Conservation (phyloP, 2,797 vertebrate genomes). For the Carapus acus region DNA sequence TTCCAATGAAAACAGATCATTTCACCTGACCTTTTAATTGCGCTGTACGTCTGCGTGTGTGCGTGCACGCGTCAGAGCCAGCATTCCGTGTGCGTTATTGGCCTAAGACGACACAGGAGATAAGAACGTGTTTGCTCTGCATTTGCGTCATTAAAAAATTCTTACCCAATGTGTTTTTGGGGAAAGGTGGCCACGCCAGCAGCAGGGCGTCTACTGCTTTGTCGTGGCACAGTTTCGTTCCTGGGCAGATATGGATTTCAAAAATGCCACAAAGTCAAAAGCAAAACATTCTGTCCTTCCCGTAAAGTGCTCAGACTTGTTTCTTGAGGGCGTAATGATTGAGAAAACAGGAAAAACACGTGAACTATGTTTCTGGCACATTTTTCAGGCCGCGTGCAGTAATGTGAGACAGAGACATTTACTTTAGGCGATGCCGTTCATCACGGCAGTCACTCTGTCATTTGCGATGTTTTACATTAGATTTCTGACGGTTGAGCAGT, state of each 20-base stretch:
- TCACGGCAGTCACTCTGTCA: background rate
- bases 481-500: background rate
- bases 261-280: slow-evolving; percentile 34
- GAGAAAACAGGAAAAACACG: slow-evolving; percentile 25
- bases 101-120: slow-evolving; percentile 19
- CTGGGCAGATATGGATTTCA: slow-evolving; percentile 25
- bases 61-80: slow-evolving; percentile 18
- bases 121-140: slow-evolving; percentile 25
- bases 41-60: slow-evolving; percentile 13
- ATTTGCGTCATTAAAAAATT: slow-evolving; percentile 28
- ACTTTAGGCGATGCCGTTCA: too few relatives aligned
- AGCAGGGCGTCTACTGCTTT: slow-evolving; percentile 19
- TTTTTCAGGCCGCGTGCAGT: slow-evolving; percentile 3
- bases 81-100: slow-evolving; percentile 24
- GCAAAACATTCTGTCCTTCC: slow-evolving; percentile 34
- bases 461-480: background rate
- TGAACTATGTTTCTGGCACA: slow-evolving; percentile 14
- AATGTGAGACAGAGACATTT: background rate
- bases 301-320: slow-evolving; percentile 47
- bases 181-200: slow-evolving; percentile 40
- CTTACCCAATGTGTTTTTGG: slow-evolving; percentile 24
- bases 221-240: slow-evolving; percentile 32
- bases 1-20: background rate
- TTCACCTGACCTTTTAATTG: slow-evolving; percentile 14
- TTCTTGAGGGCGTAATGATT: slow-evolving; percentile 31